Evolutionary conservation across 2,888 invertebrate species (phyloP).

Genomic region (Drosophila imparisetae): DNA sequence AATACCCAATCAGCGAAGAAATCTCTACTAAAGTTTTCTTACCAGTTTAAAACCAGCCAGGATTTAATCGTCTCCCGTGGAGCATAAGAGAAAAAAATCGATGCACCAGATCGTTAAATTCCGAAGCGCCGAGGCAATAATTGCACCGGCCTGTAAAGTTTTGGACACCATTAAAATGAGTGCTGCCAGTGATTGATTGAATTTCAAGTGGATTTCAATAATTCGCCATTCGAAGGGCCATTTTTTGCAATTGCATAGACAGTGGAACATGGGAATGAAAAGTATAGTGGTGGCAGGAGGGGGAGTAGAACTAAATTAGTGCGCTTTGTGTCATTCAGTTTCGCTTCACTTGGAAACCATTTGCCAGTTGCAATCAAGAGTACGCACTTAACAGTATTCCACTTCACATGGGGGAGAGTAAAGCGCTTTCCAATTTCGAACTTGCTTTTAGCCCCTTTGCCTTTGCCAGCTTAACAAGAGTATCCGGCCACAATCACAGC

Average conservation of each 20-base stretch:
- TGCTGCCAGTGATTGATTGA: conserved; percentile 49
- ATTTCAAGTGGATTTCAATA: conserved; percentile 54
- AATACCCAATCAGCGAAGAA: neutral
- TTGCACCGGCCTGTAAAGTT: conserved; percentile 46
- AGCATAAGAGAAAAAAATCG: neutral
- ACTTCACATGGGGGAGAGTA: conserved; percentile 18
- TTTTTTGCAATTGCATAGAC: conserved; percentile 8
- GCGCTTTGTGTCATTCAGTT: conserved; percentile 75
- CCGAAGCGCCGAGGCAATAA: conserved; percentile 31
- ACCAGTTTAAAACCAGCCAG: neutral
- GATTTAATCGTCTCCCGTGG: neutral
- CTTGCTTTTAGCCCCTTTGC: conserved; percentile 62
- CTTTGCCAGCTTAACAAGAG: conserved; percentile 66
- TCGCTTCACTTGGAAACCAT: conserved; percentile 65
- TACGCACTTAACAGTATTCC: conserved; percentile 63
- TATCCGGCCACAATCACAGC: conserved; percentile 46
- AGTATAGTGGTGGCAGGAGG: neutral
- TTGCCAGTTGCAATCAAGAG: conserved; percentile 64
- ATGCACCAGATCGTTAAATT: conserved; percentile 2
- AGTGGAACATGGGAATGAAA: neutral
- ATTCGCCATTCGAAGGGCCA: conserved; percentile 31
- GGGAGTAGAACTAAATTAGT: conserved; percentile 55
- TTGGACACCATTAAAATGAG: conserved; percentile 35
- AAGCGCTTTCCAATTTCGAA: conserved; percentile 66
- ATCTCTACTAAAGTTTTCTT: neutral